These are phyloP conservation scores for Drosophila novamexicana DNA, from an alignment of 1,140 invertebrate genomes.

Conservation along the genomic window DNA sequence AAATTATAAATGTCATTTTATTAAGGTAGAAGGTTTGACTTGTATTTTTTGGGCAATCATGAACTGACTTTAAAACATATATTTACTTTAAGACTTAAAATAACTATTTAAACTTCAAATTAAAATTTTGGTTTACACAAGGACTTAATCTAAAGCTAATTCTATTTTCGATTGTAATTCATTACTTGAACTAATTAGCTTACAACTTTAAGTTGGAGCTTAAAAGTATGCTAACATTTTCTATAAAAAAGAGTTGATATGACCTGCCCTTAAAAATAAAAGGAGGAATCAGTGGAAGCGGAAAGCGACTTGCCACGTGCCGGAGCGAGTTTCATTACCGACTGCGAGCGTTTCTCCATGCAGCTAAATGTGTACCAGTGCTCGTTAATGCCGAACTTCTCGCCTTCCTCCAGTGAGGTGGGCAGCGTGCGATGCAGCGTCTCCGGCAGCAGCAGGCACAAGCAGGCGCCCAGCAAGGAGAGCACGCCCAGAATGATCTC, in stretches of 20 bases:
- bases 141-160: no score
- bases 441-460: constrained; percentile 83
- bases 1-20: no score
- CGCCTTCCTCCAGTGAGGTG: constrained; percentile 86
- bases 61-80: no score
- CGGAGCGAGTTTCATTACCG: constrained; percentile 47
- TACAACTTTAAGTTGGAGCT: constrained; percentile 19
- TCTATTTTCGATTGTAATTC: no score
- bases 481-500: constrained; percentile 85
- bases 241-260: background rate
- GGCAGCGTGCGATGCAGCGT: constrained; percentile 85
- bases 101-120: no score
- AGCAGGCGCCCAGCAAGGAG: constrained; percentile 85
- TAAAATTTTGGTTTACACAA: no score
- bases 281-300: constrained; percentile 40
- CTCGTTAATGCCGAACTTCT: constrained; percentile 87
- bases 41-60: no score
- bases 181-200: background rate
- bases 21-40: no score
- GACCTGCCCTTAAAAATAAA: constrained; percentile 35
- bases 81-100: no score
- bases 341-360: constrained; percentile 65
- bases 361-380: constrained; percentile 75
- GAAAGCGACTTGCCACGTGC: constrained; percentile 38
- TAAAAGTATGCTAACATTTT: constrained; percentile 69